Percentiles rank a stretch among this genome's conserved stretches.
These are phyloP conservation scores for Thymelicus acteon DNA, from an alignment of 2,888 invertebrate genomes.

Conservation along the genomic window DNA sequence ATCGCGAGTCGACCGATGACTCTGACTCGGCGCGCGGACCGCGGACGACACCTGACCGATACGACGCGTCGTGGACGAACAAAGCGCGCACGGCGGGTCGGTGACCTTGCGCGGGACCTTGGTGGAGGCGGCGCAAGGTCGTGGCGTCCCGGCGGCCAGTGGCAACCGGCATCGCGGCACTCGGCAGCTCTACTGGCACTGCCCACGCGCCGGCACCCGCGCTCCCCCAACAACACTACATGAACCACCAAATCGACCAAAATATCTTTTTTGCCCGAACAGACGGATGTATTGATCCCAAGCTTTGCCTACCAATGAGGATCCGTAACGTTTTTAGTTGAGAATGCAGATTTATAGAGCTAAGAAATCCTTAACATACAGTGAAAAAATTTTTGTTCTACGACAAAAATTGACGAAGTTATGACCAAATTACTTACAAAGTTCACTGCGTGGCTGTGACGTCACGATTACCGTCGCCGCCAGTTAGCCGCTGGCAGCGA, in stretches of 20 bases:
- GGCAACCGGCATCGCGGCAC: constrained; percentile 12
- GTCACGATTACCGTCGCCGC: too few relatives aligned
- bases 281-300: too few relatives aligned
- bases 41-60: constrained; percentile 25
- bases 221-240: neutral
- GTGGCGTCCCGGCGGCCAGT: constrained; percentile 44
- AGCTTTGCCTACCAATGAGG: too few relatives aligned
- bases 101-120: constrained; percentile 54
- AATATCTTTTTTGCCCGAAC: neutral
- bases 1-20: constrained; percentile 89
- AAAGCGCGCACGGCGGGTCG: constrained; percentile 46
- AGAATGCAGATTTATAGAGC: too few relatives aligned
- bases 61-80: constrained; percentile 8
- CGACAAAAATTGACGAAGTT: too few relatives aligned
- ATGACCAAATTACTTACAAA: too few relatives aligned
- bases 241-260: too few relatives aligned
- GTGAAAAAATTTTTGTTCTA: too few relatives aligned
- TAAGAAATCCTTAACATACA: too few relatives aligned
- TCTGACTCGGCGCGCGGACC: constrained; percentile 63
- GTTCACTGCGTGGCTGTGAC: too few relatives aligned
- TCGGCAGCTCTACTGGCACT: neutral
- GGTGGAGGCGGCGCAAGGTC: constrained; percentile 65
- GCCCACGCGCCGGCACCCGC: neutral
- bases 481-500: too few relatives aligned
- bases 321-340: too few relatives aligned